A percentile compares a stretch with the other conserved stretches of the same genome.
phyloP scores from a whole-genome alignment of 2,888 invertebrate genomes.

The Folsomia manolachei region DNA sequence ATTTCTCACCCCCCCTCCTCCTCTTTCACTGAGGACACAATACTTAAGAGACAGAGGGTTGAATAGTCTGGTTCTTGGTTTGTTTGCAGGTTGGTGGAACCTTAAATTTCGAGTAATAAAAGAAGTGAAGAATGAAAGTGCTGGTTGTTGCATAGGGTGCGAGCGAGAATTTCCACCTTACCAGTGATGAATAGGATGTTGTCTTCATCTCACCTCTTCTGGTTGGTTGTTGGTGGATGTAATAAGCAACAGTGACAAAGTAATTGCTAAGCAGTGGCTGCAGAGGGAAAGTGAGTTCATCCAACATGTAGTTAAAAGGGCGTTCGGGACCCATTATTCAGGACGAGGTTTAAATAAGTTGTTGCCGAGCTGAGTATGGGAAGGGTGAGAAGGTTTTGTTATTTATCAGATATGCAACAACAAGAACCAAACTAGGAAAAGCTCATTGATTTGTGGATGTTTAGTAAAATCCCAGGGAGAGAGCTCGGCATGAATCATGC shows the following conservation, averaged over 20 bases:
- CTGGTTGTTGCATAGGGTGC: too few relatives aligned
- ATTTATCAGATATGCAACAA: not conserved
- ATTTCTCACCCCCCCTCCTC: too few relatives aligned
- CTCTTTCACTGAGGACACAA: too few relatives aligned
- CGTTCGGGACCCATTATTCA: not conserved
- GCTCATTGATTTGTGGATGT: not conserved
- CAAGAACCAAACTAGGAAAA: not conserved
- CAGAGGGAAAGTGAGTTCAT: slow-evolving; percentile 4
- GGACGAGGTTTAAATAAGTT: not conserved
- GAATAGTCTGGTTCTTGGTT: too few relatives aligned
- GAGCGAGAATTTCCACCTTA: too few relatives aligned
- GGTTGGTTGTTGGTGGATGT: not conserved
- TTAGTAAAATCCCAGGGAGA: not conserved
- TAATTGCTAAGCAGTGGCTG: slow-evolving; percentile 1
- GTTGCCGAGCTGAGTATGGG: not conserved
- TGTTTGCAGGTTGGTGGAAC: too few relatives aligned
- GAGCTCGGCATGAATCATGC: not conserved
- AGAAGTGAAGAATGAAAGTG: too few relatives aligned
- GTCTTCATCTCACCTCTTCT: too few relatives aligned
- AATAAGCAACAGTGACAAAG: not conserved
- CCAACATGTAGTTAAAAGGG: not conserved
- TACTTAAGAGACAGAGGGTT: too few relatives aligned
- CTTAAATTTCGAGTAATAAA: too few relatives aligned
- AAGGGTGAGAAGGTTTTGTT: not conserved
- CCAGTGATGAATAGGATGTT: too few relatives aligned